Base-by-base conservation (phyloP, 30 jellyfish, hydroid and myxozoan genomes). In the Turritopsis rubra region DNA sequence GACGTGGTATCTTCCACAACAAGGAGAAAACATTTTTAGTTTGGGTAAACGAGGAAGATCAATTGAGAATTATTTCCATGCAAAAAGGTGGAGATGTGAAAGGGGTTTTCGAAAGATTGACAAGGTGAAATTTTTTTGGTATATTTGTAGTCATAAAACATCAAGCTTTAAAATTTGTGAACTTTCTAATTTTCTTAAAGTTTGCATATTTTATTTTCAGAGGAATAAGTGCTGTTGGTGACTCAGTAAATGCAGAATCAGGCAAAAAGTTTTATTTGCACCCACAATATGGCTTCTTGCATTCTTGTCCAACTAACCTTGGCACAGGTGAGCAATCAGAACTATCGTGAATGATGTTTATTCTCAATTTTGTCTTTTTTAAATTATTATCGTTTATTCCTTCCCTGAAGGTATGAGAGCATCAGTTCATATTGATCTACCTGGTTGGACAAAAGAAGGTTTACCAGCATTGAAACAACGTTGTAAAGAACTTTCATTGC, bases 41-140 rank as follows among this genome's bases (percentile, higher is more conserved):
- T 52, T 81, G 71, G 54, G 89, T 87, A 22, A 87, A 87, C 75
- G 75, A 84, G 31, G 95, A 87, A 23, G 84, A 83, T 75, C 95
- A 87, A 31, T 29, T 87, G 66, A 27, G 87, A 7, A 74, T 87
- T 7, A 79, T 71, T 30, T 87, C 78, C 81, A 53, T 71, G 29
- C 66, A 78, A 29, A 52, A 75, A 20, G 85, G 88, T 16, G 84
- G 90, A 29, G 85, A 87, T 71, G 52, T 76, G 19, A 65, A 77
- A 28, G 81, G 52, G n/a, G 85, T 72, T 19, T 87, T 87, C 5
- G 83, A 27, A 41, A 27, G 83, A 9, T 30, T 74, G 71, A 30
- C 83, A 16, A 30, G 83, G 66, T 74, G 21, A 25, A 29, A 21
- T 0, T 0, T 21, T 21, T 0, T 19, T 18, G 20, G 18, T 72